Evolutionary conservation across 2,797 vertebrate species (phyloP).

Genomic region (Sebastes hubbsi): DNA sequence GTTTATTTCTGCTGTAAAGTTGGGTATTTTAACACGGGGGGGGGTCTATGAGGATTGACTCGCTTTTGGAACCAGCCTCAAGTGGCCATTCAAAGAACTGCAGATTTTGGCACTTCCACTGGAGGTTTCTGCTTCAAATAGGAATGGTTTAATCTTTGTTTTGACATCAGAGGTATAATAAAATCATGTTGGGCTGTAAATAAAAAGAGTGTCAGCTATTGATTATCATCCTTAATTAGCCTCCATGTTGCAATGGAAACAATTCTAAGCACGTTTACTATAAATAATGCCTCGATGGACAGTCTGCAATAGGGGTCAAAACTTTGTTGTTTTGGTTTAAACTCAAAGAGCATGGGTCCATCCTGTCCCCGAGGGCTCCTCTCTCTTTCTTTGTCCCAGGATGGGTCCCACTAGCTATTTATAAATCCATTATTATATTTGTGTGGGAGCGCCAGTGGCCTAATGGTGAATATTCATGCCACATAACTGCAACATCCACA

Average conservation of each 20-base stretch:
- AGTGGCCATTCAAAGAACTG: no score
- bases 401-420: neutral
- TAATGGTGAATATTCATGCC: neutral
- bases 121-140: no score
- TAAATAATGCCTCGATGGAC: neutral
- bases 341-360: neutral
- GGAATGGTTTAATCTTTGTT: neutral
- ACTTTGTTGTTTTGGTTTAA: slow-evolving; percentile 6
- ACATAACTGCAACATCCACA: neutral
- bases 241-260: neutral
- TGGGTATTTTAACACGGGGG: no score
- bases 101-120: neutral
- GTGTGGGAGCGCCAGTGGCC: fast-evolving
- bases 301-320: neutral
- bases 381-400: neutral
- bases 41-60: no score
- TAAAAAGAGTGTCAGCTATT: neutral
- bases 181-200: neutral
- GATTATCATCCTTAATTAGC: neutral
- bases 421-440: neutral
- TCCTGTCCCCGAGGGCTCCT: neutral
- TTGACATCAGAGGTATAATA: neutral
- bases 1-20: no score
- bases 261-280: neutral
- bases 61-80: no score